Evolutionary conservation across 2,113 vertebrate genomes (phyloP).

Genomic region (Alethe castanea): DNA sequence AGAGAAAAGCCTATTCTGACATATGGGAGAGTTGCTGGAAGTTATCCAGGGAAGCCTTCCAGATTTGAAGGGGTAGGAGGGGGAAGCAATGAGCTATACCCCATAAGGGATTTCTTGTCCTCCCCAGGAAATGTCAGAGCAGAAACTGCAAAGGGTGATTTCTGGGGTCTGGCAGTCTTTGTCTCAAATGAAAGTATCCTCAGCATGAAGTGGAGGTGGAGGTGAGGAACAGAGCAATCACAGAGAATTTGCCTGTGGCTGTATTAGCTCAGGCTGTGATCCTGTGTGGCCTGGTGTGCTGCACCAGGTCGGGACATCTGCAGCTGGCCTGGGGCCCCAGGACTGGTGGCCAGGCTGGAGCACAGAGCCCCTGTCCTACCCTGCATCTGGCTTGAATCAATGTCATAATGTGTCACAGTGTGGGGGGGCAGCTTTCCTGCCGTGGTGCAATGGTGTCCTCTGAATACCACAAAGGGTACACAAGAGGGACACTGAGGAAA

Average conservation of each 20-base stretch:
- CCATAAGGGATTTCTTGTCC: background rate
- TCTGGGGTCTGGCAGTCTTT: background rate
- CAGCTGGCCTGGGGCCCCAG: background rate
- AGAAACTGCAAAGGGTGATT: background rate
- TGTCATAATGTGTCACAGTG: background rate
- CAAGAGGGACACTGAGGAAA: background rate
- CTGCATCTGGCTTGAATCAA: background rate
- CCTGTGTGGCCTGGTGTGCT: background rate
- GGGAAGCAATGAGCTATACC: background rate
- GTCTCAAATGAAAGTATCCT: background rate
- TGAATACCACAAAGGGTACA: background rate
- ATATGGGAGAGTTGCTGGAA: background rate
- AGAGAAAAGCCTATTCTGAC: background rate
- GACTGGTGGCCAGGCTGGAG: background rate
- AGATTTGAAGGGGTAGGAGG: rapidly evolving
- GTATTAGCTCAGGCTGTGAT: background rate
- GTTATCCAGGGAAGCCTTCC: background rate
- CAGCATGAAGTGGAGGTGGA: background rate
- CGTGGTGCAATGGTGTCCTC: background rate
- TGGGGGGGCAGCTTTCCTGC: background rate
- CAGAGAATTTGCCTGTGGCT: background rate
- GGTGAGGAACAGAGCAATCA: background rate
- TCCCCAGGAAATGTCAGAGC: background rate
- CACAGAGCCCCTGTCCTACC: background rate
- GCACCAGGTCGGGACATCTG: rapidly evolving